Evolutionary conservation across 2,797 vertebrate genomes (phyloP), one percentile per base, ranked within the genome.

Genomic region (Argentina silus): DNA sequence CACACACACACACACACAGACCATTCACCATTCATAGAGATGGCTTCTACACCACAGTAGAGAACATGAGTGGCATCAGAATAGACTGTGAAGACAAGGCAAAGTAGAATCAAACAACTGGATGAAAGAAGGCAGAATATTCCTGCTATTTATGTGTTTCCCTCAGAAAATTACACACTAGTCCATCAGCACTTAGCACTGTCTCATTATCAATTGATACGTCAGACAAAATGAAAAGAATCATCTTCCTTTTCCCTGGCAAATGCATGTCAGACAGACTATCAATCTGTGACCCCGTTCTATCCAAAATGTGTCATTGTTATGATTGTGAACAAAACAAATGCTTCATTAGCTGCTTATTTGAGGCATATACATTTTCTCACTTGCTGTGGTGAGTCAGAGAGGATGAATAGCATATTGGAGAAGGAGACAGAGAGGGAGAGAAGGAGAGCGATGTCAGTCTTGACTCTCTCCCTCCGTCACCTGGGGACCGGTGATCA

Each of bases 261-360:
- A 74, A 82, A 75, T 66, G 78, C 27, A 1, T 75, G 80, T 81
- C 81, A 81, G 74, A 73, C 74, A n/a, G 47, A 73, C 70, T 56
- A 74, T 77, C 73, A 79, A 36, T 75, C 47, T 50, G 48, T 50
- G 65, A 70, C 78, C 69, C 65, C 67, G 48, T 57, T 47, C 53
- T 15, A 43, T 44, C 61, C 10, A 27, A 63, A 66, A 68, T 45
- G 70, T 42, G 63, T 67, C 76, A 69, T 76, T 78, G 78, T 61
- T 75, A 59, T 53, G 6, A 53, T 53, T 17, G n/a, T 53, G 17
- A 67, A 56, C 21, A 57, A 51, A 61, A 69, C 19, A 68, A 76
- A 36, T 43, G 61, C 66, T 63, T 81, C 62, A 79, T 81, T 78
- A 83, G 72, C 70, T 42, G 14, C 45, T 48, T 53, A 44, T 62